Conservation (phyloP, 2,113 vertebrate genomes). For the Dendropsophus ebraccatus region DNA sequence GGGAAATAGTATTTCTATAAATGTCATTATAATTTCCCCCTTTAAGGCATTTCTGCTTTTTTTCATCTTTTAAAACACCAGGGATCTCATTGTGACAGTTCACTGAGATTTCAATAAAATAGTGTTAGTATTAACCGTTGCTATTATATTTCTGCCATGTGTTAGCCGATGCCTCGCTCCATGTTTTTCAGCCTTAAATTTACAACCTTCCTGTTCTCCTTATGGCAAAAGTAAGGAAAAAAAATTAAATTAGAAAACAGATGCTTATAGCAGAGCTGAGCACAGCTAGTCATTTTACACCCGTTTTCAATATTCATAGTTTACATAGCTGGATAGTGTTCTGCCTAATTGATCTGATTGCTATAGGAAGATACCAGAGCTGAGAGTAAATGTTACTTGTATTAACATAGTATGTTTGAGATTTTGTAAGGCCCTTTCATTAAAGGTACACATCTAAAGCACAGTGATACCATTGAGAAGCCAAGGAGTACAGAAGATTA, state of each 20-base stretch:
- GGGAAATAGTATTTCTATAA: conserved; percentile 34
- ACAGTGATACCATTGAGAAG: conserved; percentile 25
- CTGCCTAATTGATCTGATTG: conserved; percentile 55
- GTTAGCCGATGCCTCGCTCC: conserved; percentile 54
- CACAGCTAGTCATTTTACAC: conserved; percentile 40
- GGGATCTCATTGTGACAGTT: conserved; percentile 59
- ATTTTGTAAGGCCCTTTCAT: conserved; percentile 27
- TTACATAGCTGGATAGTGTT: conserved; percentile 58
- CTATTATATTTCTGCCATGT: conserved; percentile 60
- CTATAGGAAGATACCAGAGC: conserved; percentile 45
- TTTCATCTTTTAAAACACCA: conserved; percentile 50
- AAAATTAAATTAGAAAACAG: conserved; percentile 55
- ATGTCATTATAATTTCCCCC: conserved; percentile 40
- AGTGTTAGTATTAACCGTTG: conserved; percentile 57
- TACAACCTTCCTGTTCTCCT: conserved; percentile 56
- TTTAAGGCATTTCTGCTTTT: conserved; percentile 36
- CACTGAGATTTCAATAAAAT: conserved; percentile 59
- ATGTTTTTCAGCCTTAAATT: conserved; percentile 55
- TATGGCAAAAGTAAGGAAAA: conserved; percentile 49
- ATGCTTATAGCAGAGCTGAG: conserved; percentile 54
- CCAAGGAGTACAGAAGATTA: neutral
- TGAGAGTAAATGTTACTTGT: conserved; percentile 31
- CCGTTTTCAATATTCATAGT: conserved; percentile 50
- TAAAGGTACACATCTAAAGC: conserved; percentile 12
- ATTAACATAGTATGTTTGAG: conserved; percentile 21